Conservation (phyloP, 64 coral and sea anemone species). For the Porites lutea region DNA sequence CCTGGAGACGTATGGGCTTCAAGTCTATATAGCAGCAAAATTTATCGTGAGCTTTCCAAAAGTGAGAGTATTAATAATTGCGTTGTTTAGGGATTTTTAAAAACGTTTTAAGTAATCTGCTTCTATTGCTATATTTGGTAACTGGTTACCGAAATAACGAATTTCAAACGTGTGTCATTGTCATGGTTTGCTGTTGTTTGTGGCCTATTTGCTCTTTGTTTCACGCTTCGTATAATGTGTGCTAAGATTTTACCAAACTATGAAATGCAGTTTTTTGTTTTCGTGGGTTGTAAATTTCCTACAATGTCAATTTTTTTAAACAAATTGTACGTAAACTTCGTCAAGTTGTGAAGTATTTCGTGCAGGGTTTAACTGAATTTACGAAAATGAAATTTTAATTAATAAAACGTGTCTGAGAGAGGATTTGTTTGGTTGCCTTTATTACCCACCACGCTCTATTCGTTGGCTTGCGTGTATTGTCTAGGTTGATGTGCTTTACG, state of each 20-base stretch:
- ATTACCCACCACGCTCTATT: slow-evolving; percentile 25
- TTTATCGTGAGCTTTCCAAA: too few relatives aligned
- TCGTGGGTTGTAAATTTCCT: neutral
- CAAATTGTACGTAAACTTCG: neutral
- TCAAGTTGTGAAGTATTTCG: neutral
- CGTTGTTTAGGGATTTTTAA: too few relatives aligned
- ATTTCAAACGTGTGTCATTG: too few relatives aligned
- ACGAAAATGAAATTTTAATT: neutral
- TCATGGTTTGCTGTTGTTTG: neutral
- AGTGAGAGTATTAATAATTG: too few relatives aligned
- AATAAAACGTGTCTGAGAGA: slow-evolving; percentile 1
- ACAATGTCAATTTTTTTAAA: neutral
- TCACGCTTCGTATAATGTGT: neutral
- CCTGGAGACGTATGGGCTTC: too few relatives aligned
- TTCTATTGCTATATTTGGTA: too few relatives aligned
- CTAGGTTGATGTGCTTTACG: too few relatives aligned
- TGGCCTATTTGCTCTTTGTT: neutral
- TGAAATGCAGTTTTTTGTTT: too few relatives aligned
- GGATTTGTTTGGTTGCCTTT: neutral
- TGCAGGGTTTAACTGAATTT: neutral
- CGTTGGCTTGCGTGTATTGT: neutral
- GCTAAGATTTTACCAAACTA: neutral
- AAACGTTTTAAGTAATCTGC: too few relatives aligned
- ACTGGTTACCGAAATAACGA: too few relatives aligned
- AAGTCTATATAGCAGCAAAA: too few relatives aligned